Percentiles rank a stretch among this genome's conserved stretches.
Conservation (phyloP, 2,797 vertebrate species). For the Coilia nasus region DNA sequence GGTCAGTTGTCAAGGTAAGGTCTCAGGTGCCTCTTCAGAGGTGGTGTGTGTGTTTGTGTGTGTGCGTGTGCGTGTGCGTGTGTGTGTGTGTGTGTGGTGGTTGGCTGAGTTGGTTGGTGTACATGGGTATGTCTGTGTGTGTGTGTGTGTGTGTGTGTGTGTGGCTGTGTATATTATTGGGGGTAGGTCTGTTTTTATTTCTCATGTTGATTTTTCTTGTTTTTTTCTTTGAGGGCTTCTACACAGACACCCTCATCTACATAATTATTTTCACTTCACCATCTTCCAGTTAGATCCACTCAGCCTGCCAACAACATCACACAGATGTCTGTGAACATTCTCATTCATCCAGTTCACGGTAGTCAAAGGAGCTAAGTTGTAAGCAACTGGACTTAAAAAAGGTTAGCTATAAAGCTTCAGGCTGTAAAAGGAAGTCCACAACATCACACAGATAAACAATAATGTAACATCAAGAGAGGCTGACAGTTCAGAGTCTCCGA, state of each 20-base stretch:
- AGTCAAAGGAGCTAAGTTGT: too few species aligned
- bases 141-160: too few species aligned
- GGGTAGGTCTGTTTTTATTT: neutral
- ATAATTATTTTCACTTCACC: neutral
- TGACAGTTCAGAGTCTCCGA: neutral
- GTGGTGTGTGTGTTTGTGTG: conserved; percentile 58
- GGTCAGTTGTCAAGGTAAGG: conserved; percentile 67
- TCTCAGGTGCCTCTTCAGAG: conserved; percentile 41
- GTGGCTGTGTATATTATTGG: too few species aligned
- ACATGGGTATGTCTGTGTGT: too few species aligned
- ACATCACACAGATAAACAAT: neutral
- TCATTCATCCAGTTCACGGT: too few species aligned
- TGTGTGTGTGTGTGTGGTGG: too few species aligned
- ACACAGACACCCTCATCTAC: neutral
- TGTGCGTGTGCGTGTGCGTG: conserved; percentile 57
- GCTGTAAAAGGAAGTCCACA: too few species aligned
- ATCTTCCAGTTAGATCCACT: neutral
- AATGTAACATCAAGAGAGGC: neutral
- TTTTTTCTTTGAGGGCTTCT: neutral
- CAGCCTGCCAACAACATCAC: too few species aligned
- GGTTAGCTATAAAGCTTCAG: neutral
- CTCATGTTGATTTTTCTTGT: neutral
- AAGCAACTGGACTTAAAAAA: too few species aligned
- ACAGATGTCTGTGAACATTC: neutral
- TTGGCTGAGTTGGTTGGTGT: too few species aligned